These are phyloP conservation scores for Bradypus variegatus DNA, from an alignment of 2,797 vertebrate species.

Conservation along the genomic window DNA sequence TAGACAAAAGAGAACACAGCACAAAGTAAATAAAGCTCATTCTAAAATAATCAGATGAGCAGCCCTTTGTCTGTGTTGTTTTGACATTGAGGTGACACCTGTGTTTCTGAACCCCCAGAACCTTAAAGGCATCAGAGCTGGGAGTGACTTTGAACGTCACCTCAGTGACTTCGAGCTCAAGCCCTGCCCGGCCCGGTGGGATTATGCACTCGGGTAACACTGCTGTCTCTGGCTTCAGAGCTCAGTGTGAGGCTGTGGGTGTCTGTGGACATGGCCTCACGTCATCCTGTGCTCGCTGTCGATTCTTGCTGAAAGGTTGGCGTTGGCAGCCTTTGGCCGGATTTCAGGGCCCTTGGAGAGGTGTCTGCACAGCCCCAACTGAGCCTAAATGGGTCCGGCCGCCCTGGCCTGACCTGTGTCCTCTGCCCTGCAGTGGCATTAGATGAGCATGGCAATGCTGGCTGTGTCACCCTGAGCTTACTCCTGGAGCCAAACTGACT, in stretches of 20 bases:
- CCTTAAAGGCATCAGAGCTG: neutral
- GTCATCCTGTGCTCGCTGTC: neutral
- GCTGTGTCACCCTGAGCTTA: neutral
- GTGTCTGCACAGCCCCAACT: neutral
- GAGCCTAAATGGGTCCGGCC: neutral
- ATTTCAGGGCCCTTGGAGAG: neutral
- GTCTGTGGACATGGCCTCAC: neutral
- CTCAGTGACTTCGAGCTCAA: neutral
- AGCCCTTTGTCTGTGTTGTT: neutral
- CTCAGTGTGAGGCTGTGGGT: neutral
- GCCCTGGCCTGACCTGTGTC: neutral
- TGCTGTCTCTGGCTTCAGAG: neutral
- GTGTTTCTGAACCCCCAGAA: constrained; percentile 1
- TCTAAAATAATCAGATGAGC: neutral
- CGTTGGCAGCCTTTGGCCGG: neutral
- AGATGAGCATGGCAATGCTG: neutral
- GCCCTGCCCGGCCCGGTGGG: neutral
- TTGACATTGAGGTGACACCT: neutral
- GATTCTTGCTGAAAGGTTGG: neutral
- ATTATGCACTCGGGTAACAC: neutral
- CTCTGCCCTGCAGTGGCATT: neutral
- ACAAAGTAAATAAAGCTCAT: neutral
- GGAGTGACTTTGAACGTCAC: neutral
- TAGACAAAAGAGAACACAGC: neutral
- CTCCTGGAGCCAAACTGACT: neutral